Conservation (phyloP, 1,140 invertebrate species). For the Sycophaga agraensis region DNA sequence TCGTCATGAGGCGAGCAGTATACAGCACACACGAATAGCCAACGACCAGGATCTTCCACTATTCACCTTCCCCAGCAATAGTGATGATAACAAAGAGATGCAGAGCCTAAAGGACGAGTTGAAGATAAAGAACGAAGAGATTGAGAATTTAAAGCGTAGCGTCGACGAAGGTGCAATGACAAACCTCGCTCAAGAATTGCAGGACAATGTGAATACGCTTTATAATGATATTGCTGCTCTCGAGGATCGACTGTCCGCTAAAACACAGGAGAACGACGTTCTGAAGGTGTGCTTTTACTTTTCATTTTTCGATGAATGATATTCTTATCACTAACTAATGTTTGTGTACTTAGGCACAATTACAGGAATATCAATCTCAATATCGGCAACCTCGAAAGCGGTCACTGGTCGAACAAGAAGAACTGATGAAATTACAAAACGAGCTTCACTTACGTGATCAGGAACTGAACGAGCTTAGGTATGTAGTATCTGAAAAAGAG, state of each 20-base stretch:
- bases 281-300: slow-evolving; percentile 27
- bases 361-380: background rate
- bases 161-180: slow-evolving; percentile 49
- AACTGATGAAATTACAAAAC: slow-evolving; percentile 34
- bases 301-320: background rate
- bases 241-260: slow-evolving; percentile 37
- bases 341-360: background rate
- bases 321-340: background rate
- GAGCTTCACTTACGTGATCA: slow-evolving; percentile 35
- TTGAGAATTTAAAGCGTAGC: slow-evolving; percentile 49
- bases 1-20: slow-evolving; percentile 11
- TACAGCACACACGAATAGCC: background rate
- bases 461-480: slow-evolving; percentile 39
- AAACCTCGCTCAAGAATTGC: slow-evolving; percentile 46
- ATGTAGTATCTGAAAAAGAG: slow-evolving; percentile 42
- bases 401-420: slow-evolving; percentile 28
- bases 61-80: slow-evolving; percentile 19
- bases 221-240: slow-evolving; percentile 48
- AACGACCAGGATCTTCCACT: slow-evolving; percentile 33
- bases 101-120: slow-evolving; percentile 42
- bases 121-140: slow-evolving; percentile 43
- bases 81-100: slow-evolving; percentile 30
- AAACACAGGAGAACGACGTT: slow-evolving; percentile 42
- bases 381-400: background rate
- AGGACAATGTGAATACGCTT: slow-evolving; percentile 48